Conservation (phyloP, 2,888 invertebrate genomes). For the Nomada flava region DNA sequence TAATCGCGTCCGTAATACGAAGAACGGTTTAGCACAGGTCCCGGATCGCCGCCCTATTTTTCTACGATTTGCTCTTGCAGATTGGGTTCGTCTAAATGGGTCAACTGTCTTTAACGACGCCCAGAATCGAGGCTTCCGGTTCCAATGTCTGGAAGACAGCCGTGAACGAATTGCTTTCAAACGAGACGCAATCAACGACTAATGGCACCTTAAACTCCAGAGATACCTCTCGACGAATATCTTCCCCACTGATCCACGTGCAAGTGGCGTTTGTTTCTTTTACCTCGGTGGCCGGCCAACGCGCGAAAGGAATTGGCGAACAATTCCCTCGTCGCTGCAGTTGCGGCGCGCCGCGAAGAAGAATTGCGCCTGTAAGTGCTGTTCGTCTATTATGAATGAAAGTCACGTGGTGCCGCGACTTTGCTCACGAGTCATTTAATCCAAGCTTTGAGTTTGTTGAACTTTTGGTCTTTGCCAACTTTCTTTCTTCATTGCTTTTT, state of each 20-base stretch:
- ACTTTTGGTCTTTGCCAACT: not conserved
- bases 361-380: too few relatives aligned
- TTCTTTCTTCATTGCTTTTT: not conserved
- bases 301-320: not conserved
- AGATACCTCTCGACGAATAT: not conserved
- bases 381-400: not conserved
- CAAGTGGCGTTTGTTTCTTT: not conserved
- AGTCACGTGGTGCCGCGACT: slow-evolving; percentile 26
- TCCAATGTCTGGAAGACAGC: not conserved
- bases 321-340: too few relatives aligned
- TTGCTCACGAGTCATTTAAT: slow-evolving; percentile 1
- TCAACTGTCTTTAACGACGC: not conserved
- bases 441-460: not conserved
- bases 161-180: not conserved
- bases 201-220: not conserved
- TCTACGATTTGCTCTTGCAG: too few relatives aligned
- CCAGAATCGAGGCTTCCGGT: not conserved
- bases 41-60: too few relatives aligned
- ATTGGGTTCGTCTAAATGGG: not conserved
- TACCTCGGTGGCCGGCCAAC: too few relatives aligned
- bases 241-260: not conserved
- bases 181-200: not conserved
- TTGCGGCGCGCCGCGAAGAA: too few relatives aligned
- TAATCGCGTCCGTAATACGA: too few relatives aligned
- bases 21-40: too few relatives aligned